phyloP scores from a whole-genome alignment of 2,113 vertebrate genomes.

The Carassius carassius region DNA sequence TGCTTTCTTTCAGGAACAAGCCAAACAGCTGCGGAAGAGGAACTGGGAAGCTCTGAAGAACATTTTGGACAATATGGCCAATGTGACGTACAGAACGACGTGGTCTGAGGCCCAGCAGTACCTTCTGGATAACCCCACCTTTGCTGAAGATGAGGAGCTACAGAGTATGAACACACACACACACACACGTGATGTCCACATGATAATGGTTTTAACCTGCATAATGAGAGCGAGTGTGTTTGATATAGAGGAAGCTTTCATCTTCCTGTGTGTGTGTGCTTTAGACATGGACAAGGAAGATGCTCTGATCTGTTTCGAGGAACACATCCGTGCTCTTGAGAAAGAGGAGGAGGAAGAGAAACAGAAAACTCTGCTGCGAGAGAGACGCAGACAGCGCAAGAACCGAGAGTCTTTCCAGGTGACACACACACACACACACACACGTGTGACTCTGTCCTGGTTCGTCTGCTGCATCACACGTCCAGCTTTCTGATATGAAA shows the following conservation, averaged over 20 bases:
- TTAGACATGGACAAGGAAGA: slow-evolving; percentile 99
- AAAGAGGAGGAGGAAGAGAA: slow-evolving; percentile 99
- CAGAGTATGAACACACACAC: slow-evolving; percentile 81
- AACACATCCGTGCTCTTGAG: slow-evolving; percentile 94
- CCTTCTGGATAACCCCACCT: slow-evolving; percentile 97
- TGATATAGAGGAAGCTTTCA: slow-evolving; percentile 6
- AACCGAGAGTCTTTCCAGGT: slow-evolving; percentile 97
- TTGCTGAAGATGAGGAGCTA: slow-evolving; percentile 97
- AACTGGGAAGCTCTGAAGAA: slow-evolving; percentile 99
- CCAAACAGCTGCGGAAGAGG: slow-evolving; percentile 94
- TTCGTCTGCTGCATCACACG: background rate
- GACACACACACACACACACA: slow-evolving; percentile 19
- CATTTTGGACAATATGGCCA: slow-evolving; percentile 98
- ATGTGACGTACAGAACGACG: slow-evolving; percentile 95
- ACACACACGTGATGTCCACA: background rate
- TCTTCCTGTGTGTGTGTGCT: background rate
- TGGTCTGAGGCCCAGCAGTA: slow-evolving; percentile 99
- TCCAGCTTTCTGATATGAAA: background rate
- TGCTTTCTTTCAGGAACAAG: slow-evolving; percentile 84
- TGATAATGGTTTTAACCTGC: slow-evolving; percentile 7
- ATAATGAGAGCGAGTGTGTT: background rate
- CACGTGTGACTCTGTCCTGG: background rate
- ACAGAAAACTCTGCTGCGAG: slow-evolving; percentile 91
- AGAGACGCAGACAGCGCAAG: slow-evolving; percentile 92
- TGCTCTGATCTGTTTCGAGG: slow-evolving; percentile 97